phyloP scores from a whole-genome alignment of 2,113 vertebrate species.

The Oostethus manadensis region DNA sequence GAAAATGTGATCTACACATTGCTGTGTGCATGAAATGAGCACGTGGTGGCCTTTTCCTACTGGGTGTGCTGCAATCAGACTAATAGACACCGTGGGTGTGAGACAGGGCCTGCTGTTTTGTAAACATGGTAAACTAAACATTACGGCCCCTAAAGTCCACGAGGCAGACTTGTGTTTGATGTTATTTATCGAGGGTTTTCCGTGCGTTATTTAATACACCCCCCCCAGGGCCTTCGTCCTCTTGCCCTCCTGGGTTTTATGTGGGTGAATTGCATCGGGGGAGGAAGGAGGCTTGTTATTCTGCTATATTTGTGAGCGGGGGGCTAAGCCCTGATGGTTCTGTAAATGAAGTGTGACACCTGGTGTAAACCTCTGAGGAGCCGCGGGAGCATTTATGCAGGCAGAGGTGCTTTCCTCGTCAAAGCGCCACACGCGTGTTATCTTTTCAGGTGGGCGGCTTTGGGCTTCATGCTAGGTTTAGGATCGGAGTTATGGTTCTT shows the following conservation, averaged over 20 bases:
- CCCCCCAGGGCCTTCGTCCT: constrained; percentile 44
- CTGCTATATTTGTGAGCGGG: constrained; percentile 38
- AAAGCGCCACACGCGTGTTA: constrained; percentile 12
- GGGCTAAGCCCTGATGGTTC: constrained; percentile 42
- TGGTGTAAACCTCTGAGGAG: constrained; percentile 58
- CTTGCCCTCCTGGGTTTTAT: constrained; percentile 42
- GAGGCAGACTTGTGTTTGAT: constrained; percentile 55
- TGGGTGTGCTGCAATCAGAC: constrained; percentile 29
- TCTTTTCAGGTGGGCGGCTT: constrained; percentile 30
- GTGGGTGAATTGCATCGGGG: constrained; percentile 37
- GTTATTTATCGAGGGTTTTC: constrained; percentile 56
- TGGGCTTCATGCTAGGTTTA: constrained; percentile 26
- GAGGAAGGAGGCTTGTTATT: constrained; percentile 39
- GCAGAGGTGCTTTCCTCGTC: constrained; percentile 15
- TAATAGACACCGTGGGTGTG: constrained; percentile 48
- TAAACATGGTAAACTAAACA: constrained; percentile 52
- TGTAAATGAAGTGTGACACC: constrained; percentile 68
- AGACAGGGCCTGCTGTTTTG: constrained; percentile 51
- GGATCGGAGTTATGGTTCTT: constrained; percentile 42
- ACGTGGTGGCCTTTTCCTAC: constrained; percentile 12
- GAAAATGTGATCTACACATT: constrained; percentile 1
- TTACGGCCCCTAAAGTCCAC: constrained; percentile 50
- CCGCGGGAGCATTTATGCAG: constrained; percentile 17
- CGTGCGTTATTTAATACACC: constrained; percentile 52
- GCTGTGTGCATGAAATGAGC: background rate